These are phyloP conservation scores for Flabesymbios commensalis DNA, from an alignment of 2,888 invertebrate species.

Conservation along the genomic window DNA sequence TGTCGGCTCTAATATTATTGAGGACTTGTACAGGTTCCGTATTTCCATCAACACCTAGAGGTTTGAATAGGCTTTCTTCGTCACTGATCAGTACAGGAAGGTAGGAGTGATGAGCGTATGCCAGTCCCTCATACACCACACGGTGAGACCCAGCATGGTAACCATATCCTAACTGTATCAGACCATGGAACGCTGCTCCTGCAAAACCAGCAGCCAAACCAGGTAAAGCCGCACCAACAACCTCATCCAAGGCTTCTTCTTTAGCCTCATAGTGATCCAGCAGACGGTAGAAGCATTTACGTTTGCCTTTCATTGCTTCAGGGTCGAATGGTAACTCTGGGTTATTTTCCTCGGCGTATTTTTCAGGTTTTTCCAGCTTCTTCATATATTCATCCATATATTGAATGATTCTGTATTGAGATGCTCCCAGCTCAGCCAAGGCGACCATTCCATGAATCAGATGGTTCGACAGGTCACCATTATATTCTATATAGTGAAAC, in stretches of 20 bases:
- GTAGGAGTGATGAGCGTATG: constrained; percentile 14
- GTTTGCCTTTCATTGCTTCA: background rate
- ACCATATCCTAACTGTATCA: constrained; percentile 23
- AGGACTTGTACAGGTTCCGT: constrained; percentile 10
- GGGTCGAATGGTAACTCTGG: too few species aligned
- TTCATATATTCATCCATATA: background rate
- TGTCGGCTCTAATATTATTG: background rate
- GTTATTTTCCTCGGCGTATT: background rate
- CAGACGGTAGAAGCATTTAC: background rate
- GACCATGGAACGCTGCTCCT: constrained; percentile 16
- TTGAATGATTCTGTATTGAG: too few species aligned
- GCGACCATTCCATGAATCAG: background rate
- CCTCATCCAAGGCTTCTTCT: background rate
- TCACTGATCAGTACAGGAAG: background rate
- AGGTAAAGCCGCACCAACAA: constrained; percentile 9
- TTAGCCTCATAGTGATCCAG: background rate
- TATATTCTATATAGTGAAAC: background rate
- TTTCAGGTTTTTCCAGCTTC: background rate
- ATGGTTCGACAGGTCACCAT: background rate
- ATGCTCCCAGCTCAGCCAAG: background rate
- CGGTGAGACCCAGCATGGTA: background rate
- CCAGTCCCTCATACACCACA: constrained; percentile 4
- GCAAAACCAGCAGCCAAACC: constrained; percentile 7
- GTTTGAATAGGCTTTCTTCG: too few species aligned
- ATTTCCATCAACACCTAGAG: too few species aligned